A percentile compares a stretch with the other conserved stretches of the same genome.
Conservation (phyloP, 2,797 vertebrate genomes). For the Chelon labrosus region DNA sequence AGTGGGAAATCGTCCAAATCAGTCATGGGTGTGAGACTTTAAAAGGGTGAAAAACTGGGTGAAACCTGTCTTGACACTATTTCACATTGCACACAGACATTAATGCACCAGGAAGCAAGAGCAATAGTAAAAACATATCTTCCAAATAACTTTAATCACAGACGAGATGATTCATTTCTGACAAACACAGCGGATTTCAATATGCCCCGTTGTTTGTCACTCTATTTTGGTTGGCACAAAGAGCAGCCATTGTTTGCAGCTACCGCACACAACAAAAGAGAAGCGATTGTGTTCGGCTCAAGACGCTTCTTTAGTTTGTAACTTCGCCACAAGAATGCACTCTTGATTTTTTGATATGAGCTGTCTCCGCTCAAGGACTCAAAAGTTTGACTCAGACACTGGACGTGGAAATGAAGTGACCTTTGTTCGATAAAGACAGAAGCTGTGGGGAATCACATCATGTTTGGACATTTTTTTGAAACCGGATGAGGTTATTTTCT, state of each 20-base stretch:
- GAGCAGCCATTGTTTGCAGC: conserved; percentile 49
- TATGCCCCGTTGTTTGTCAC: conserved; percentile 9
- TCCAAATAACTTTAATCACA: neutral
- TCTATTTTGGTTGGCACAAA: conserved; percentile 24
- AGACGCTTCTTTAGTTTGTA: conserved; percentile 56
- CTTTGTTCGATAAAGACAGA: conserved; percentile 22
- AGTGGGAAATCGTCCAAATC: conserved; percentile 56
- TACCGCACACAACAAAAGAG: conserved; percentile 43
- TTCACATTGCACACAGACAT: neutral
- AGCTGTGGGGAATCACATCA: neutral
- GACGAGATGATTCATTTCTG: conserved; percentile 9
- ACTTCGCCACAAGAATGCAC: conserved; percentile 47
- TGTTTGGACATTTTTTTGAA: conserved; percentile 6
- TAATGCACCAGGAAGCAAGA: conserved; percentile 11
- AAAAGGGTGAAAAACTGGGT: conserved; percentile 35
- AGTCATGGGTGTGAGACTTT: conserved; percentile 45
- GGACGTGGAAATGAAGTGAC: conserved; percentile 40
- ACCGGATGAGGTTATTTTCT: conserved; percentile 11
- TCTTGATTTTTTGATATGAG: conserved; percentile 27
- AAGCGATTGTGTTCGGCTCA: conserved; percentile 52
- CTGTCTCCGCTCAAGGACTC: neutral
- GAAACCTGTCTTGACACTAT: conserved; percentile 34
- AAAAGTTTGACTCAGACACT: conserved; percentile 31
- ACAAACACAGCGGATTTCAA: neutral
- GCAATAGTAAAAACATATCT: conserved; percentile 12